phyloP scores from a whole-genome alignment of 2,888 invertebrate species.

The Esperia sulphurella region DNA sequence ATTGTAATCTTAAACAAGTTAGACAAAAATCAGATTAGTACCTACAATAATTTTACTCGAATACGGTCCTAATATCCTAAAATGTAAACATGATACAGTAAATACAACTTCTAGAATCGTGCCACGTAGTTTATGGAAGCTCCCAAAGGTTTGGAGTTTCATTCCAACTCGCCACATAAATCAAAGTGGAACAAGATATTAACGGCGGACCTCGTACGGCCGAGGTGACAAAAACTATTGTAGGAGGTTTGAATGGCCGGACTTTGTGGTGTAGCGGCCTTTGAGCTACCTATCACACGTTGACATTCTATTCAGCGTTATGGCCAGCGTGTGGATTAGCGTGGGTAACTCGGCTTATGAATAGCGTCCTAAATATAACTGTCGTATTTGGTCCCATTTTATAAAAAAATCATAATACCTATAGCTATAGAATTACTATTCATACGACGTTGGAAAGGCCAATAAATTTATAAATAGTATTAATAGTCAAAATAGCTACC shows the following conservation, averaged over 20 bases:
- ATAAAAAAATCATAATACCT: too few relatives aligned
- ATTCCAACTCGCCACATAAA: constrained; percentile 41
- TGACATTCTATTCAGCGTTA: constrained; percentile 36
- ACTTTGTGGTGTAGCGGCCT: constrained; percentile 51
- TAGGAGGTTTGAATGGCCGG: constrained; percentile 46
- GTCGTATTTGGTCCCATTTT: too few relatives aligned
- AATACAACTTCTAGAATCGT: too few relatives aligned
- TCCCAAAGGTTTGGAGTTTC: neutral
- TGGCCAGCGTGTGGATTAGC: constrained; percentile 31
- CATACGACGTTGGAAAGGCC: too few relatives aligned
- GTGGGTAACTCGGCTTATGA: constrained; percentile 25
- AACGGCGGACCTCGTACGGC: constrained; percentile 27
- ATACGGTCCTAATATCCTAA: too few relatives aligned
- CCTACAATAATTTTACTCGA: too few relatives aligned
- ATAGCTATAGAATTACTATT: too few relatives aligned
- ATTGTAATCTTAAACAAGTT: too few relatives aligned
- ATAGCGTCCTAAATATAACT: constrained; percentile 5
- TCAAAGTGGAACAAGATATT: constrained; percentile 69
- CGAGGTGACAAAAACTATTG: constrained; percentile 64
- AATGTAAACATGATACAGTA: too few relatives aligned
- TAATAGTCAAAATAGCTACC: too few relatives aligned
- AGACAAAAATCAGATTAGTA: too few relatives aligned
- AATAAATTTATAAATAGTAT: too few relatives aligned
- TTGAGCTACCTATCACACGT: constrained; percentile 30
- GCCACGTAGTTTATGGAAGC: constrained; percentile 8